Conservation (phyloP, 2,113 vertebrate genomes). For the Anser cygnoides region DNA sequence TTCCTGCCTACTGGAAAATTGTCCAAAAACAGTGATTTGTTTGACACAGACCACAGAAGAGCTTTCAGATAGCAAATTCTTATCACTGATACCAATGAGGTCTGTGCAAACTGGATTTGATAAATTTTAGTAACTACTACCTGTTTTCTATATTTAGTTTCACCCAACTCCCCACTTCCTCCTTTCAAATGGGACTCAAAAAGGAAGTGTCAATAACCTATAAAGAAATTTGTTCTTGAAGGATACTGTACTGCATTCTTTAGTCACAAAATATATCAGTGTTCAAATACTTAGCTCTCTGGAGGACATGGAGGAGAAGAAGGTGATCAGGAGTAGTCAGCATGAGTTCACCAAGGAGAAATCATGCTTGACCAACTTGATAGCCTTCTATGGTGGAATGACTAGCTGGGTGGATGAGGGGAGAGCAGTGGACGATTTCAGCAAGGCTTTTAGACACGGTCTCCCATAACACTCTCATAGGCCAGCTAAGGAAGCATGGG, state of each 20-base stretch:
- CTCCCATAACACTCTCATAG: no score
- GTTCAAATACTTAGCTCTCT: not conserved
- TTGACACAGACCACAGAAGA: not conserved
- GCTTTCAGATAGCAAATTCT: not conserved
- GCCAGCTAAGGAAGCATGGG: no score
- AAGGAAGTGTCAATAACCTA: not conserved
- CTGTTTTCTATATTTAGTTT: not conserved
- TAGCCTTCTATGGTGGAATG: no score
- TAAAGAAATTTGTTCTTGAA: not conserved
- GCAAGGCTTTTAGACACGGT: no score
- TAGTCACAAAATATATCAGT: not conserved
- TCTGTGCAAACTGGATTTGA: not conserved
- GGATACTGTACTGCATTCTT: not conserved
- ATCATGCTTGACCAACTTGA: no score
- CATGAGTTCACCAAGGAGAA: no score
- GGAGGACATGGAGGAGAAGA: not conserved
- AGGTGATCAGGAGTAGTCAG: no score
- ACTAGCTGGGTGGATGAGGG: no score
- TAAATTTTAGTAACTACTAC: not conserved
- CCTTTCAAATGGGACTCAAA: not conserved
- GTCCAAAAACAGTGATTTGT: not conserved
- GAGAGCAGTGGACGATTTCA: no score
- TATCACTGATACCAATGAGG: not conserved
- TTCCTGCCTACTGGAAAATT: not conserved
- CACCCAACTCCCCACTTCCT: not conserved